Percentiles rank a stretch among this genome's conserved stretches.
Conservation (phyloP, 2,113 vertebrate genomes). For the Triplophysa siluroides region DNA sequence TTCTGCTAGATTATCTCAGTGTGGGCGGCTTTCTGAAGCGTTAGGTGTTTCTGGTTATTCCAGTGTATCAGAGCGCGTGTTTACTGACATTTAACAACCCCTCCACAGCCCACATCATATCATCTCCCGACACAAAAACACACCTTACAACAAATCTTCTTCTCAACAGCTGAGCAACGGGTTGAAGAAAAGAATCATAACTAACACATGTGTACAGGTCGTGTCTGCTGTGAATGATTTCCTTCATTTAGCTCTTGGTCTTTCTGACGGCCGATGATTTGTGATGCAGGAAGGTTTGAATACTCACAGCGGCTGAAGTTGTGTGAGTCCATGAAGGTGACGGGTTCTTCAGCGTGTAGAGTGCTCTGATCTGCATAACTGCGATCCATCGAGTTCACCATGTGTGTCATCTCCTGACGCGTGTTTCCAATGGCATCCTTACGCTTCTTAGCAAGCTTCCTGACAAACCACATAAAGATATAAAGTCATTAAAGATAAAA, state of each 20-base stretch:
- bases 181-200: no score
- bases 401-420: constrained; percentile 98
- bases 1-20: background rate
- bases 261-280: no score
- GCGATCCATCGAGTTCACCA: constrained; percentile 98
- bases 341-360: constrained; percentile 92
- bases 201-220: no score
- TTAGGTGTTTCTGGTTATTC: background rate
- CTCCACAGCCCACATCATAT: background rate
- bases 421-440: constrained; percentile 95
- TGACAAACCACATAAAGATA: constrained; percentile 57
- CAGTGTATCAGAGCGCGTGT: background rate
- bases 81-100: background rate
- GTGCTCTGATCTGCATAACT: constrained; percentile 98
- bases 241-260: no score
- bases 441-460: constrained; percentile 98
- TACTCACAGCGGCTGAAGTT: constrained; percentile 98
- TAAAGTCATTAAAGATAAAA: background rate
- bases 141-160: background rate
- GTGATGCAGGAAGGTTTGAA: background rate
- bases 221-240: no score
- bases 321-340: constrained; percentile 98
- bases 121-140: background rate
- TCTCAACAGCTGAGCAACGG: no score
- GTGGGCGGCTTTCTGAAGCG: background rate